Conservation (phyloP, 2,888 invertebrate genomes). For the Campoplex capitator region DNA sequence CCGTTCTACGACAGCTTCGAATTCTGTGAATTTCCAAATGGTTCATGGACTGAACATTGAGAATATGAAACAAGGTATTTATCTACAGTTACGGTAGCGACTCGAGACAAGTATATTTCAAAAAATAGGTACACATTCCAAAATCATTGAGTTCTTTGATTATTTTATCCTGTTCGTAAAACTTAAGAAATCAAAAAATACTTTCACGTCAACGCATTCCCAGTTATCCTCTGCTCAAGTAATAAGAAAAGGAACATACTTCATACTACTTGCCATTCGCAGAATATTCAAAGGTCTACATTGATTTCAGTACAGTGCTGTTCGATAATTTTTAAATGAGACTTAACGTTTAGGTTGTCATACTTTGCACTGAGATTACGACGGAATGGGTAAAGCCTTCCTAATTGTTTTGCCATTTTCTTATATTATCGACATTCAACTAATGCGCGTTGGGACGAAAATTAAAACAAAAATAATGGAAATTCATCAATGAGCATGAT, state of each 20-base stretch:
- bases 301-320: conserved; percentile 59
- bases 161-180: neutral
- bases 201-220: neutral
- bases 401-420: too few species aligned
- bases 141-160: neutral
- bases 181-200: neutral
- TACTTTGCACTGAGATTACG: too few species aligned
- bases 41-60: neutral
- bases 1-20: neutral
- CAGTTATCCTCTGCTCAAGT: neutral
- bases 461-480: neutral
- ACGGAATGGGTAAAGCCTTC: too few species aligned
- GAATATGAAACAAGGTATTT: neutral
- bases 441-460: neutral
- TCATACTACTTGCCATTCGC: conserved; percentile 54
- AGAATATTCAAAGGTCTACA: conserved; percentile 72
- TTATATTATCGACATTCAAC: neutral
- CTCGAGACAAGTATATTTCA: neutral
- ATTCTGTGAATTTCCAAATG: neutral
- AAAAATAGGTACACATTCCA: neutral
- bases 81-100: neutral
- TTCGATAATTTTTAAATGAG: neutral
- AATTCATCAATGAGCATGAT: neutral
- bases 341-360: too few species aligned
- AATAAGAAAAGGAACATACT: neutral